A percentile compares a stretch with the other conserved stretches of the same genome.
phyloP scores from a whole-genome alignment of 2,797 vertebrate genomes.

The Thunnus albacares region DNA sequence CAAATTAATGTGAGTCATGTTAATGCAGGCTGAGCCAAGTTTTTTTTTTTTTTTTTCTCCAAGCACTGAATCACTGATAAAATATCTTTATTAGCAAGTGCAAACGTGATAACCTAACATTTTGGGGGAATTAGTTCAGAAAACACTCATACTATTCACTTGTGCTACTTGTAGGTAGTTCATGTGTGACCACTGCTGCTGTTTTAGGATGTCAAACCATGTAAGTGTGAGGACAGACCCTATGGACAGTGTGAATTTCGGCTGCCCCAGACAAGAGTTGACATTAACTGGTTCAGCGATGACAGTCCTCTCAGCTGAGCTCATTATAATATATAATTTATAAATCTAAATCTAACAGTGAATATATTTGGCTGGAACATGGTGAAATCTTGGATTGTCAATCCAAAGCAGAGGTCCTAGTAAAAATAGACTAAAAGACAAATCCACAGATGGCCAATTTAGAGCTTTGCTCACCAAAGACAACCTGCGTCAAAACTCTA shows the following conservation, averaged over 20 bases:
- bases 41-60: background rate
- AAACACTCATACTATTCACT: too few relatives aligned
- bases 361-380: conserved; percentile 31
- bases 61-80: conserved; percentile 4
- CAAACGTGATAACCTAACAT: background rate
- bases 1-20: conserved; percentile 42
- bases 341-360: conserved; percentile 24
- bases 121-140: background rate
- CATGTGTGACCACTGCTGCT: background rate
- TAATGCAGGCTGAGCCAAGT: conserved; percentile 1
- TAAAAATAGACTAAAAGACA: background rate
- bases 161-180: background rate
- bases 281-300: conserved; percentile 9
- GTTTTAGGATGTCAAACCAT: too few relatives aligned
- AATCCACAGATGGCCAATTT: background rate
- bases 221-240: too few relatives aligned
- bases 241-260: background rate
- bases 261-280: background rate
- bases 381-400: background rate
- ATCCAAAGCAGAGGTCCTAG: background rate
- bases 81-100: conserved; percentile 10
- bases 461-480: background rate
- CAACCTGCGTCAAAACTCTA: too few relatives aligned
- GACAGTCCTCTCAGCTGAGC: conserved; percentile 38
- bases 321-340: conserved; percentile 46